Base-by-base conservation (phyloP, 2,888 invertebrate species). In the Caenorhabditis angaria region DNA sequence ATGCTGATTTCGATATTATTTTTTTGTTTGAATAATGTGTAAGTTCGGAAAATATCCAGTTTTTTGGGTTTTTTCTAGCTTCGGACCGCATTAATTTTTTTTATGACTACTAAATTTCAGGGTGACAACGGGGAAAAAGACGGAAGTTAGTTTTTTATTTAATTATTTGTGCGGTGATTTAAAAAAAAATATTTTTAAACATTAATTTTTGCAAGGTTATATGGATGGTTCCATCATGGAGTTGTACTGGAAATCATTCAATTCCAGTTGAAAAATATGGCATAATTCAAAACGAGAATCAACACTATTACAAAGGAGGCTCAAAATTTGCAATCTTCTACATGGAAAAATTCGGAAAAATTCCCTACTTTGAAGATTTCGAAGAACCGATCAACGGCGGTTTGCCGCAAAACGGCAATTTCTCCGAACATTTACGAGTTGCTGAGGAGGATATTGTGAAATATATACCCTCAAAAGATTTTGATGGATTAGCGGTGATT, bases 331-430 rank as follows among this genome's bases (percentile, higher is more conserved):
- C 76, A 14, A 70, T 78, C 12, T 76, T 81, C 60, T 81, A 81
- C 55, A 73, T 76, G 70, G 66, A 69, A 57, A 64, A 59, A 22
- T 77, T 77, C 25, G 76, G 77, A 12, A 69, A 64, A 25, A 64
- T 78, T 25, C 77, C 81, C 12, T 77, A 76, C 60, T 76, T 69
- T 27, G 58, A 70, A 27, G 56, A 32, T 1, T 61, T 68, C 24
- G n/a, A n/a, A n/a, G n/a, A n/a, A 20, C 70, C 72, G 14, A 54
- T 66, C 51, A 77, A 78, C 35, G 81, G 81, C 54, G 81, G 81
- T n/a, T 64, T 81, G 8, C 81, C 81, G 5, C 81, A 81, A 76
- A 72, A 75, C 12, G 72, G 61, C 1, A 54, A 72, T 35, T 51
- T 72, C 0, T 29, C 28, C 4, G 67, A 58, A 14, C 72, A 72